Evolutionary conservation across 2,888 invertebrate species (phyloP), one percentile per base, ranked within the genome.

Genomic region (Cephus sareptanus): DNA sequence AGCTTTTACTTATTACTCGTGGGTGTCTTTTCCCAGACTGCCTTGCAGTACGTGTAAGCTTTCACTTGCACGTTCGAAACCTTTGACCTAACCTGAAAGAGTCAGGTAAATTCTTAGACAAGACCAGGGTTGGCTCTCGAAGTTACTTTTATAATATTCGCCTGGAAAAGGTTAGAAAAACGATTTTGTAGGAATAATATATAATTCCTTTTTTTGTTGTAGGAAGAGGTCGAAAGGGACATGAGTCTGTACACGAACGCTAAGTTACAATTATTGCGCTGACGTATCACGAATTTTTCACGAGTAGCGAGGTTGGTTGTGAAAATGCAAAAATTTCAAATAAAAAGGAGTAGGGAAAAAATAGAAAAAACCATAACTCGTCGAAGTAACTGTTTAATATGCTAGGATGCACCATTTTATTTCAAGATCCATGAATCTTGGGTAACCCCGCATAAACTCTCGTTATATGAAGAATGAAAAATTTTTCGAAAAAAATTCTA

Each of bases 141-240:
- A 70, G 35, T 79, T 74, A 34, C 68, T 40, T 76, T 81, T 69
- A 80, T 13, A 75, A 79, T 77, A 69, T 71, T 79, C 73, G 77
- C 34, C 82, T 84, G 83, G 81, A 82, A 84, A 83, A 80, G 81
- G 81, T 84, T 82, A 83, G 79, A 84, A 84, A 84, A 84, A 71
- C 31, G 40, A 77, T 79, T 79, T 76, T 75, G 76, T 74, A 78
- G 76, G 75, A 79, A 78, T 79, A 79, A 82, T 79, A 73, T 77
- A 76, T 75, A 79, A 78, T 75, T 75, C 73, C 74, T 75, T 35
- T 74, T 56, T 70, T 69, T 73, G n/a, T 37, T 6, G 1, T 40
- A 15, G 15, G 6, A 40, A 40, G 2, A 15, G 6, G 40, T 15
- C 40, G 23, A 15, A 40, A 15, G 6, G 15, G 15, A 15, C 56